phyloP scores from a whole-genome alignment of 2,797 vertebrate genomes.

The Thaleichthys pacificus region DNA sequence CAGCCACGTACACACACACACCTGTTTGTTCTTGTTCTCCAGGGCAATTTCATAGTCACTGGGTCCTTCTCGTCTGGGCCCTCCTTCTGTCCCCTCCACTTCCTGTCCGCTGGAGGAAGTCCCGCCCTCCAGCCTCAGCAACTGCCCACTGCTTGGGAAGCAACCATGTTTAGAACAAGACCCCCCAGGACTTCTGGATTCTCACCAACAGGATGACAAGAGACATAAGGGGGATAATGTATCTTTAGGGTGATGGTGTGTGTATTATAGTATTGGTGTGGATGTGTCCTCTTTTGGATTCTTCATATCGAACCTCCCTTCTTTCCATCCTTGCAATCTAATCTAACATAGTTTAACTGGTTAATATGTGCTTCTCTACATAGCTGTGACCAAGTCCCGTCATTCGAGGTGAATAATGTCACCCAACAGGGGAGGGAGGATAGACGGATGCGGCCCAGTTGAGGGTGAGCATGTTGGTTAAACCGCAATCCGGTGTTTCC shows the following conservation, averaged over 20 bases:
- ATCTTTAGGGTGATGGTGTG: neutral
- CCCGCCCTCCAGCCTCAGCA: constrained; percentile 73
- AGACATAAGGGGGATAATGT: neutral
- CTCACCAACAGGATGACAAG: constrained; percentile 15
- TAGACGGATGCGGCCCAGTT: too few species aligned
- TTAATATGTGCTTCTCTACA: too few species aligned
- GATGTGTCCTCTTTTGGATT: constrained; percentile 14
- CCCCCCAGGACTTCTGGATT: constrained; percentile 41
- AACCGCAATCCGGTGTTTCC: too few species aligned
- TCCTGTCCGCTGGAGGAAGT: constrained; percentile 64
- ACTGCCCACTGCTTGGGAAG: constrained; percentile 56
- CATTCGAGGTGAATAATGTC: too few species aligned
- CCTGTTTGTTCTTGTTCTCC: constrained; percentile 77
- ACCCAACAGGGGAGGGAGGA: too few species aligned
- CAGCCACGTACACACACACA: constrained; percentile 10
- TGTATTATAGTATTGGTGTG: constrained; percentile 7
- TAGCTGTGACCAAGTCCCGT: too few species aligned
- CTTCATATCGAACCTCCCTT: constrained; percentile 2
- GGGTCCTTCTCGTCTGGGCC: constrained; percentile 68
- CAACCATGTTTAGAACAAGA: constrained; percentile 34
- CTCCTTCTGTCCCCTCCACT: constrained; percentile 45
- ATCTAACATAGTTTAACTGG: too few species aligned
- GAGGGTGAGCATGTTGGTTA: too few species aligned
- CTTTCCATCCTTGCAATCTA: too few species aligned
- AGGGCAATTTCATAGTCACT: constrained; percentile 72